phyloP scores from a whole-genome alignment of 2,113 vertebrate genomes.

The Mustela nigripes region DNA sequence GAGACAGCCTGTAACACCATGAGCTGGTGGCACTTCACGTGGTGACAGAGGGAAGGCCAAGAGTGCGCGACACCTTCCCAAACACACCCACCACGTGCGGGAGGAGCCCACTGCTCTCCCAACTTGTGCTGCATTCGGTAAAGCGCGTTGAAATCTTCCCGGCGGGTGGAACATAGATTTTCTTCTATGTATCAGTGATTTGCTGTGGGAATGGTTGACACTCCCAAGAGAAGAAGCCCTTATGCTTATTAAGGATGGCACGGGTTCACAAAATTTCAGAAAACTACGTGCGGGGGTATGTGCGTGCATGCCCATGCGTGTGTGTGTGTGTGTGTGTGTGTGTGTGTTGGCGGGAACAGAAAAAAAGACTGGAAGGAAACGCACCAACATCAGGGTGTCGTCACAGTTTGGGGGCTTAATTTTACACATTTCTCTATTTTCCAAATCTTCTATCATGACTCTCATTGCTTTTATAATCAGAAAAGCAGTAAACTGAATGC shows the following conservation, averaged over 20 bases:
- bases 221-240: not conserved
- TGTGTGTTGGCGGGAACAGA: not conserved
- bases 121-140: not conserved
- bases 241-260: not conserved
- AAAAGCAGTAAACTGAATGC: constrained; percentile 51
- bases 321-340: not conserved
- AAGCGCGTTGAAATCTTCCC: not conserved
- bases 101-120: not conserved
- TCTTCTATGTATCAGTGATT: constrained; percentile 6
- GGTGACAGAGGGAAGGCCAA: not conserved
- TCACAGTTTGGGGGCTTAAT: not conserved
- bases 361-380: constrained; percentile 58
- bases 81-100: not conserved
- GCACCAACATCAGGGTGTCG: not conserved
- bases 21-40: not conserved
- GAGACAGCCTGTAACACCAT: no score
- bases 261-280: not conserved
- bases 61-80: not conserved
- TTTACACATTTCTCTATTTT: constrained; percentile 46
- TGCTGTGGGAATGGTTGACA: not conserved
- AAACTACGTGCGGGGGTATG: not conserved
- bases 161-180: not conserved
- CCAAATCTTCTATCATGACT: constrained; percentile 37
- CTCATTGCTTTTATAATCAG: constrained; percentile 59
- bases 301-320: rapidly evolving